Evolutionary conservation across 2,113 vertebrate genomes (phyloP), one percentile per base, ranked within the genome.

Genomic region (Periophthalmodon schlosseri): DNA sequence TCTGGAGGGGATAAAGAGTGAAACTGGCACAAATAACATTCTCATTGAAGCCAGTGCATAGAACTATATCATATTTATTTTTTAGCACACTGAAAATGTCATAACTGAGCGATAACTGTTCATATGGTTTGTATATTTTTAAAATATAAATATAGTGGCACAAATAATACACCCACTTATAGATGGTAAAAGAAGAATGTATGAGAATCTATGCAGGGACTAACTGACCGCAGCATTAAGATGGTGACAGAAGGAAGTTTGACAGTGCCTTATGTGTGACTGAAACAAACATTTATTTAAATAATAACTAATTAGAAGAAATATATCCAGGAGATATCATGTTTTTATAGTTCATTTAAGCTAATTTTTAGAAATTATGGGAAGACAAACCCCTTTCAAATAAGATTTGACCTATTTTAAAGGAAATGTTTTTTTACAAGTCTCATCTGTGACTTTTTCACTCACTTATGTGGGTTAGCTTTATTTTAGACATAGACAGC

Each of bases 1-100:
- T 88, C 95, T 4, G 69, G 86, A 56, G 93, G 85, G 70, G 94
- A 93, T 82, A 94, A 96, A 93, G 96, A 95, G 91, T 85, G 75
- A 91, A 79, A 74, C 39, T 70, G 54, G 10, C 34, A 21, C 18
- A 65, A 36, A 65, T 36, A 18, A 20, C 63, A 39, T 65, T 65
- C 63, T 65, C 10, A 44, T 44, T 39, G 34, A n/a, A 39, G 63
- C 33, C 34, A 44, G 63, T 65, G 33, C 34, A 36, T n/a, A 39
- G 18, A 39, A 65, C 33, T 36, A 54, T 65, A 6, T 20, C 36
- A 2, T 63, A 34, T 34, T 34, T 34, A 33, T 34, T 34, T 9
- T 34, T 33, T 63, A 34, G 28, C 63, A 39, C 18, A 73, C 49
- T 58, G 33, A 68, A 77, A 76, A 57, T 73, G 0, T 0, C 14